These are phyloP conservation scores for Hermatobates lingyangjiaoensis DNA, from an alignment of 1,140 invertebrate species.

Conservation along the genomic window DNA sequence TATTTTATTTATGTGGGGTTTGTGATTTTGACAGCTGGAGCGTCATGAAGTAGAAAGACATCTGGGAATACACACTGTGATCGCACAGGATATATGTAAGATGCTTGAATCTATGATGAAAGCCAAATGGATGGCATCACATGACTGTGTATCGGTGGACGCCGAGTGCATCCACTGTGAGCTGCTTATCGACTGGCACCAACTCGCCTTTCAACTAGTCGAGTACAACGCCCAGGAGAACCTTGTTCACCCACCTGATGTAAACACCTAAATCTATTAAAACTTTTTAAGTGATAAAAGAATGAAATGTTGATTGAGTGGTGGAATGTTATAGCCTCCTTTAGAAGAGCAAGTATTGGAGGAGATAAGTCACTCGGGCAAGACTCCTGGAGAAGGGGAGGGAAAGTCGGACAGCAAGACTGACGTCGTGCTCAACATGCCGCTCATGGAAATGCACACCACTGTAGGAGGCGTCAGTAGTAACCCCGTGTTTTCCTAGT, in stretches of 20 bases:
- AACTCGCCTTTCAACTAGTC: constrained; percentile 61
- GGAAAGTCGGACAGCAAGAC: constrained; percentile 40
- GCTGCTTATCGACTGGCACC: constrained; percentile 82
- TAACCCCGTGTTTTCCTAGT: background rate
- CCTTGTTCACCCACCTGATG: constrained; percentile 54
- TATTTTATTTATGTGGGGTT: too few species aligned
- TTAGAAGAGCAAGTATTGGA: constrained; percentile 30
- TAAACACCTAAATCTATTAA: too few species aligned
- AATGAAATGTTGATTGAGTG: too few species aligned
- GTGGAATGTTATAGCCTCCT: constrained; percentile 27
- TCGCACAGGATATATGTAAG: constrained; percentile 54
- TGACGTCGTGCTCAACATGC: constrained; percentile 41
- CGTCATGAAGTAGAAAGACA: constrained; percentile 77
- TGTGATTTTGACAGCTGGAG: constrained; percentile 68
- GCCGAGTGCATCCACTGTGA: constrained; percentile 79
- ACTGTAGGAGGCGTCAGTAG: constrained; percentile 51
- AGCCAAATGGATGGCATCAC: constrained; percentile 10
- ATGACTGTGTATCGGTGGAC: constrained; percentile 19
- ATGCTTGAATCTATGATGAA: constrained; percentile 63
- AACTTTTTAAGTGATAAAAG: too few species aligned
- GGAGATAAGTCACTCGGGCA: constrained; percentile 35
- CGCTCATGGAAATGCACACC: constrained; percentile 37
- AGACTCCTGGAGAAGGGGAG: constrained; percentile 41
- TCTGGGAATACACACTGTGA: constrained; percentile 52
- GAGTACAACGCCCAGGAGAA: constrained; percentile 56